Conservation (phyloP, 2,797 vertebrate species). For the Sebastes alutus region DNA sequence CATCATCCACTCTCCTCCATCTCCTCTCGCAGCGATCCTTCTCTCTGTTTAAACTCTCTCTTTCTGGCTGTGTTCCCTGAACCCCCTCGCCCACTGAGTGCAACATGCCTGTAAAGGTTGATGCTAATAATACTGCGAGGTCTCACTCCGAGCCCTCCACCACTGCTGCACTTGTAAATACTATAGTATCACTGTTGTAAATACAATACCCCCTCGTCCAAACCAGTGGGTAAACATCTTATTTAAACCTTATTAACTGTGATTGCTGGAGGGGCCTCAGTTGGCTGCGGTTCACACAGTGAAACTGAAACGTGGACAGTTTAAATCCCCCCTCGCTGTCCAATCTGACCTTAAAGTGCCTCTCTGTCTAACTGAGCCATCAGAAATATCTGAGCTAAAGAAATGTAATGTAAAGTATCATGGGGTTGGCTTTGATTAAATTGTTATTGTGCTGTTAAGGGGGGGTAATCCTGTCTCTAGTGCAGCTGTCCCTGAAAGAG, state of each 20-base stretch:
- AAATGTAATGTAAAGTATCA: not conserved
- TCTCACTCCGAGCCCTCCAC: constrained; percentile 35
- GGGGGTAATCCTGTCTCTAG: too few species aligned
- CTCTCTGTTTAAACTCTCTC: not conserved
- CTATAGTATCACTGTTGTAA: constrained; percentile 43
- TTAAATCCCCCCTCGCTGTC: not conserved
- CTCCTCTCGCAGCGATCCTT: not conserved
- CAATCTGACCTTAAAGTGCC: not conserved
- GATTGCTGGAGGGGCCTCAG: not conserved
- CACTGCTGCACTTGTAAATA: constrained; percentile 53
- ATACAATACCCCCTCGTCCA: not conserved
- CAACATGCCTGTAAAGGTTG: constrained; percentile 80
- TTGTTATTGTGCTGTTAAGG: not conserved
- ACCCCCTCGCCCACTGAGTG: constrained; percentile 57
- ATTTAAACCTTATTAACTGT: not conserved
- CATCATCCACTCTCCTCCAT: not conserved
- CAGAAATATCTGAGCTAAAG: not conserved
- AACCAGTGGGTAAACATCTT: constrained; percentile 20
- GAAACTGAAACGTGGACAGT: not conserved
- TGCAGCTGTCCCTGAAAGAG: not conserved
- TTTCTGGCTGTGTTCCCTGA: constrained; percentile 58
- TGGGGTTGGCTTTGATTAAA: not conserved
- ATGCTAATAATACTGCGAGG: constrained; percentile 81
- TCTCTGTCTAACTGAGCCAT: not conserved
- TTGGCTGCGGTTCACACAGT: not conserved